A percentile compares a stretch with the other conserved stretches of the same genome.
Conservation (phyloP, 2,113 vertebrate species). For the Gobio gobio region DNA sequence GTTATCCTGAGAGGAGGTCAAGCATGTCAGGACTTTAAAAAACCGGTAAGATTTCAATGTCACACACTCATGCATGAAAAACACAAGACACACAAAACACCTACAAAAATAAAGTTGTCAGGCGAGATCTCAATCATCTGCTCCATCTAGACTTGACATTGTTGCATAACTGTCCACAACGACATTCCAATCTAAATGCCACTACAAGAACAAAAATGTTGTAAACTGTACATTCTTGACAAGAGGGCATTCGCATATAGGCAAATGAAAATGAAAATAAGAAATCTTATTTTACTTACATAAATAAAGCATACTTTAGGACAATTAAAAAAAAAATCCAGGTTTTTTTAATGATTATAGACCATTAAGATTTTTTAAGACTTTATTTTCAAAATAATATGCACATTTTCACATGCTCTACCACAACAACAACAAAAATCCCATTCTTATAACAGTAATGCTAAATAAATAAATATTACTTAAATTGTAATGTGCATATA, state of each 20-base stretch:
- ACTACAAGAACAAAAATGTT: background rate
- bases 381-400: too few relatives aligned
- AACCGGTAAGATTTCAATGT: background rate
- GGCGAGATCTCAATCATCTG: conserved; percentile 5
- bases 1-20: background rate
- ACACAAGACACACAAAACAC: background rate
- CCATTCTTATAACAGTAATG: background rate
- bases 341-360: too few relatives aligned
- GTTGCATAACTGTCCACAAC: background rate
- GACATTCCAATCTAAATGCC: background rate
- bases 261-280: background rate
- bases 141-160: conserved; percentile 10
- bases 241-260: background rate
- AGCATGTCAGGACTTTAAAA: background rate
- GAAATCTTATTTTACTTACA: background rate
- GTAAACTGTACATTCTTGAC: background rate
- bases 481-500: background rate
- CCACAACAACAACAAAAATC: background rate
- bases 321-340: background rate
- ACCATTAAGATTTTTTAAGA: background rate
- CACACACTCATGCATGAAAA: conserved; percentile 1
- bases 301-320: background rate
- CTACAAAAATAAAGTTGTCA: conserved; percentile 3
- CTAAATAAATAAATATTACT: background rate
- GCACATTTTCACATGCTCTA: too few relatives aligned